phyloP scores from a whole-genome alignment of 2,888 invertebrate species.

The Pollenia angustigena region DNA sequence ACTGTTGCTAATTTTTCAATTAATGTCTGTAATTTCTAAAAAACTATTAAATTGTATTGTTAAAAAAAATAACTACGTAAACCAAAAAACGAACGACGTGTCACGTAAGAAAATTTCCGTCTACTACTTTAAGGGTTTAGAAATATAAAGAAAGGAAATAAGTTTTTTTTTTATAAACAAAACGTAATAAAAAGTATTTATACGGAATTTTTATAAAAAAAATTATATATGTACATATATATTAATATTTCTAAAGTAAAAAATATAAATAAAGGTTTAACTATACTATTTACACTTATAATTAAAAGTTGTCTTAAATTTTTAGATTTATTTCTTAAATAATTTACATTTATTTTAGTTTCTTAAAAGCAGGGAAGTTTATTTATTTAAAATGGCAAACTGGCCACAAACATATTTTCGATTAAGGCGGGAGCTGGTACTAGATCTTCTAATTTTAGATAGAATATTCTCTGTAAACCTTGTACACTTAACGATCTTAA shows the following conservation, averaged over 20 bases:
- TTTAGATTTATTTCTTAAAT: background rate
- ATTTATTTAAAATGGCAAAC: conserved; percentile 92
- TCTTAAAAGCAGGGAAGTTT: background rate
- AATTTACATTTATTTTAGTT: background rate
- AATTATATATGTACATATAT: background rate
- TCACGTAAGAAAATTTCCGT: conserved; percentile 75
- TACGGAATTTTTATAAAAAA: background rate
- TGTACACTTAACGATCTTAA: conserved; percentile 96
- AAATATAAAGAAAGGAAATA: conserved; percentile 27
- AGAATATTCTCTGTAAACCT: conserved; percentile 97
- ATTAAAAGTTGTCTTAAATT: conserved; percentile 20
- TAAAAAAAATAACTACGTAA: background rate
- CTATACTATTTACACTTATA: conserved; percentile 54
- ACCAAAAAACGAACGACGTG: conserved; percentile 74
- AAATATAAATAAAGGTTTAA: conserved; percentile 43
- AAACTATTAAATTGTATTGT: conserved; percentile 50
- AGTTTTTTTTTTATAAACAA: conserved; percentile 1
- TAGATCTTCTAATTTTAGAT: conserved; percentile 95
- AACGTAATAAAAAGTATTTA: conserved; percentile 22
- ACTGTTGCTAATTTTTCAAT: conserved; percentile 80
- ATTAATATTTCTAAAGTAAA: background rate
- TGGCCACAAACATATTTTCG: conserved; percentile 97
- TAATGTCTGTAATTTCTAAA: conserved; percentile 79
- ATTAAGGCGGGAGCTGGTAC: conserved; percentile 96
- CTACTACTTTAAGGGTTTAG: conserved; percentile 1